Evolutionary conservation across 2,888 invertebrate species (phyloP).

Genomic region (Caenorhabditis sulstoni): DNA sequence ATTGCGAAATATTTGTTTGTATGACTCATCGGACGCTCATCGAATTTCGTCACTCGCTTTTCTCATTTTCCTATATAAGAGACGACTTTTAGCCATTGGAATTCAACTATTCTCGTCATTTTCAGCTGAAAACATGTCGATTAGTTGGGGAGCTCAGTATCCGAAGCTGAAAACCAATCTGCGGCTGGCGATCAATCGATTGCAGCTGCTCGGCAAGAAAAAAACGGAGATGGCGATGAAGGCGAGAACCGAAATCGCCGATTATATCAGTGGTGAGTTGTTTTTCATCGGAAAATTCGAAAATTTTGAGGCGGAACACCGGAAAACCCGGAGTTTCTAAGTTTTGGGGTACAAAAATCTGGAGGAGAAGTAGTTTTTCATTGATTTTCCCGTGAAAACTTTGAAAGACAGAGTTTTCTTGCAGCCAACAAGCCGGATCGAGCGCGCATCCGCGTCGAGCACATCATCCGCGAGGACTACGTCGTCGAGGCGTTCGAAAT

Average conservation of each 20-base stretch:
- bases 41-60: conserved; percentile 33
- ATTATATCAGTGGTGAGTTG: conserved; percentile 90
- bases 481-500: conserved; percentile 99
- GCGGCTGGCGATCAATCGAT: conserved; percentile 91
- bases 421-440: conserved; percentile 83
- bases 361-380: too few relatives aligned
- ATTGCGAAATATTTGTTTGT: conserved; percentile 43
- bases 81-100: neutral
- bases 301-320: too few relatives aligned
- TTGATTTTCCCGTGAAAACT: neutral
- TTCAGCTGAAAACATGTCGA: conserved; percentile 70
- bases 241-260: conserved; percentile 96
- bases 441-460: conserved; percentile 97
- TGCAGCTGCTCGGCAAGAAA: conserved; percentile 96
- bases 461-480: conserved; percentile 96
- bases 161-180: conserved; percentile 96
- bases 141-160: conserved; percentile 92
- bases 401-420: conserved; percentile 4
- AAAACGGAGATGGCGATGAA: conserved; percentile 97
- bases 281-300: too few relatives aligned
- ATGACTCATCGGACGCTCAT: conserved; percentile 28
- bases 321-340: too few relatives aligned
- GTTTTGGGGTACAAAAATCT: too few relatives aligned
- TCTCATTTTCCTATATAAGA: neutral
- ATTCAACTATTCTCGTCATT: neutral